Base-by-base conservation (phyloP, 2,888 invertebrate species). In the Pterobdella sp. region DNA sequence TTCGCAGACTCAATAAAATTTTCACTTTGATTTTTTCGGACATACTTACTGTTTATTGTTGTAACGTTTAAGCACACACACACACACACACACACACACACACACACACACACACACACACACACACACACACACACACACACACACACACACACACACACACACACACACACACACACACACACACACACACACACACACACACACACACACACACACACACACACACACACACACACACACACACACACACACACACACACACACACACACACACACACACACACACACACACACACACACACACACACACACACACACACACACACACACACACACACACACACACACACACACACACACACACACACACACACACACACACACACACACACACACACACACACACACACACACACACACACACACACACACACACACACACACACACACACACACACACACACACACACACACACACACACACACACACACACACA, bases 241-340 rank as follows among this genome's bases (percentile, higher is more conserved):
- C 63, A 63, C n/a, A 63, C 63, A 63, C 31, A 63, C 63, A 63
- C 31, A 63, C 63, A 63, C 31, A 63, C 63, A 63, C 31, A 63
- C 63, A 63, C n/a, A 63, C 26, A 26, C 63, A 63, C 31, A 63
- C 63, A 42, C 67, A 34, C 35, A 67, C 67, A 34, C 35, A 67
- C 67, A 34, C 35, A 67, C 67, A 67, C 35, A 34, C 67, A 67
- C 35, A 67, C 67, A 67, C 31, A 67, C 67, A 34, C 31, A 67
- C 67, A 34, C 31, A 34, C 67, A 67, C 31, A 67, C 67, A 34
- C 35, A 34, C 67, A 67, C 31, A 34, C 35, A 67, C 31, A 68
- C 68, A 68, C 26, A 68, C 37, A 68, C 10, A 68, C 36, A 68
- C 42, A 68, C 68, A 42, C 29, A 68, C 68, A 68, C 35, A 26